Base-by-base conservation (phyloP, 2,888 invertebrate species). In the Sphaerophoria taeniata region DNA sequence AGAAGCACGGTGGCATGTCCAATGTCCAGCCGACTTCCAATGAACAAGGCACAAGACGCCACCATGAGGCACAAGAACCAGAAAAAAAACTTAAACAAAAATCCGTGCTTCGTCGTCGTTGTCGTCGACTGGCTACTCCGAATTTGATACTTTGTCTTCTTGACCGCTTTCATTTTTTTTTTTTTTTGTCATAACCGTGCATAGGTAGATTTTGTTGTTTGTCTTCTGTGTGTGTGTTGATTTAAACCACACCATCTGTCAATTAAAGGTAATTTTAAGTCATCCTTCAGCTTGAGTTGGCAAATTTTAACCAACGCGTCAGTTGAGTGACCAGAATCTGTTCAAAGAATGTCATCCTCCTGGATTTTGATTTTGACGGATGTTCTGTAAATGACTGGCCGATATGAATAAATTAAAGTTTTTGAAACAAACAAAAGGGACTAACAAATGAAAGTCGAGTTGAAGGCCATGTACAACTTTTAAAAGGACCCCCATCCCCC, bases 1-100 rank as follows among this genome's bases (percentile, higher is more conserved):
- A 67, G 76, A 75, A 85, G 69, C 84, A 67, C 81, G 76, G 80
- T 85, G 80, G 80, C 76, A 81, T 80, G 72, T 58, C 63, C 56
- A 24, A 14, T 47, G 47, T 58, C 60, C 39, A 60, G 60, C 43
- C n/a, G 49, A 67, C 60, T 65, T 69, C 14, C 60, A 75, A 36
- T 33, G 45, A 79, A 70, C 63, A 71, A 60, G 47, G 36, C 16
- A 24, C 24, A 60, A 70, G 60, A 75, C 60, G 75, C 79, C 74
- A 84, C 65, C 67, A 77, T 2, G 11, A 61, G 16, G 43, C 45
- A 43, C 12, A 9, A 11, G 9, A 43, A 9, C 67, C 5, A 11
- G 7, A 16, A 14, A 51, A 58, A n/a, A 53, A 39, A 14, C 24
- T 31, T 33, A 34, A 39, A 63, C 16, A 47, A 56, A 58, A 14